These are phyloP conservation scores for Tenthredo amoena DNA, from an alignment of 2,888 invertebrate genomes.

Conservation along the genomic window DNA sequence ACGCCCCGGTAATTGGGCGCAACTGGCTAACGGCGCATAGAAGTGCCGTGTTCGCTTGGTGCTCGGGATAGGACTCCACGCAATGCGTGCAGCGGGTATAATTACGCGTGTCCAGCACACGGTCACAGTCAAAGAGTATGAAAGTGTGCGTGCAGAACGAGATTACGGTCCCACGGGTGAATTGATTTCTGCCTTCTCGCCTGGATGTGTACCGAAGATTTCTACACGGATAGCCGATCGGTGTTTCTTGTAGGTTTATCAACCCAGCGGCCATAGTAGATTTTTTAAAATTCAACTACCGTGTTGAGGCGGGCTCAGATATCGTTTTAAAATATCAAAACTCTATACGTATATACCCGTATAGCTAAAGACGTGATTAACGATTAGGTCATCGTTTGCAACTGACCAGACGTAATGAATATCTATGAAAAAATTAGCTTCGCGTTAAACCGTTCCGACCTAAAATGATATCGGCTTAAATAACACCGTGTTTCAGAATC, in stretches of 20 bases:
- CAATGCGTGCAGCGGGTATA: conserved; percentile 50
- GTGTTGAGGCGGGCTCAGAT: conserved; percentile 34
- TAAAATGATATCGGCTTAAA: not conserved
- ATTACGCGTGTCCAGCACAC: conserved; percentile 43
- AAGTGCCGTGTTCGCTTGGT: conserved; percentile 44
- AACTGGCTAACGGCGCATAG: conserved; percentile 50
- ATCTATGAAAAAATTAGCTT: not conserved
- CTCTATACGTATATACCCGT: not conserved
- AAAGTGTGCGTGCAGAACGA: conserved; percentile 63
- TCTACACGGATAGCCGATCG: conserved; percentile 34
- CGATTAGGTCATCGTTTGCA: conserved; percentile 30
- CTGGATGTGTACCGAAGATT: conserved; percentile 47
- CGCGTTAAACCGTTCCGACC: not conserved
- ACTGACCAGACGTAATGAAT: not conserved
- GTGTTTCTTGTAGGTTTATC: conserved; percentile 46
- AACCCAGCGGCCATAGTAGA: conserved; percentile 42
- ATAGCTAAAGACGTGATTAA: not conserved
- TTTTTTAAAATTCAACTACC: conserved; percentile 22
- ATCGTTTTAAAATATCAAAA: conserved; percentile 14
- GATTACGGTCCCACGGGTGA: conserved; percentile 76
- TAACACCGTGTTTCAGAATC: not conserved
- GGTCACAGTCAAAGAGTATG: not conserved
- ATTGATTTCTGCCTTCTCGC: conserved; percentile 57
- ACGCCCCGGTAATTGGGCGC: conserved; percentile 51
- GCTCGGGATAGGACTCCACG: conserved; percentile 36